A percentile compares a stretch with the other conserved stretches of the same genome.
Evolutionary conservation across 2,797 vertebrate genomes (phyloP).

Genomic region (Macropodus opercularis): DNA sequence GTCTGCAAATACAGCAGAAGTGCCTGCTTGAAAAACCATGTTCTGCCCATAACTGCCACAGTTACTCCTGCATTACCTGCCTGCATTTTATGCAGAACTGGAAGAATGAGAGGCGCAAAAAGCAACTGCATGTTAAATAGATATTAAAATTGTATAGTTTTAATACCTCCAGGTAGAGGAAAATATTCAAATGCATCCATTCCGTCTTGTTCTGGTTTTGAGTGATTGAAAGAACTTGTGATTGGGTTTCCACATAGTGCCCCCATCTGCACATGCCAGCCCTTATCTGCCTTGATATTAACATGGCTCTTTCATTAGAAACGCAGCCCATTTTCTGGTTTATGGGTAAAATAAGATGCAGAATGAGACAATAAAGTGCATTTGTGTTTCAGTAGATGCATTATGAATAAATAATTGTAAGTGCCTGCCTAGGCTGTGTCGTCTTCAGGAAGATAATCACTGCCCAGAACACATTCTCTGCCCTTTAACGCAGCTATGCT

Average conservation of each 20-base stretch:
- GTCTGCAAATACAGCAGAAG: conserved; percentile 57
- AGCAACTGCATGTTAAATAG: conserved; percentile 89
- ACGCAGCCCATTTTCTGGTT: conserved; percentile 85
- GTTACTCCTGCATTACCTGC: conserved; percentile 83
- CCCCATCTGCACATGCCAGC: conserved; percentile 84
- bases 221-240: conserved; percentile 97
- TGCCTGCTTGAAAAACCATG: conserved; percentile 83
- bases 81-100: conserved; percentile 76
- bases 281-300: conserved; percentile 92
- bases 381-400: conserved; percentile 88
- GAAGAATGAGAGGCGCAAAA: conserved; percentile 80
- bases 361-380: conserved; percentile 93
- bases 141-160: conserved; percentile 89
- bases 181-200: conserved; percentile 90
- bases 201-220: conserved; percentile 80
- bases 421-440: conserved; percentile 81
- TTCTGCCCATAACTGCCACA: conserved; percentile 87
- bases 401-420: conserved; percentile 95
- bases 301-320: conserved; percentile 95
- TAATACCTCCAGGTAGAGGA: conserved; percentile 87
- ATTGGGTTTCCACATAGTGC: conserved; percentile 92
- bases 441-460: conserved; percentile 82
- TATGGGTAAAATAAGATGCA: conserved; percentile 90
- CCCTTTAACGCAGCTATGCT: conserved; percentile 62
- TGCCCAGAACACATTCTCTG: conserved; percentile 69